phyloP scores from a whole-genome alignment of 2,888 invertebrate species.

The Athalia rosae region DNA sequence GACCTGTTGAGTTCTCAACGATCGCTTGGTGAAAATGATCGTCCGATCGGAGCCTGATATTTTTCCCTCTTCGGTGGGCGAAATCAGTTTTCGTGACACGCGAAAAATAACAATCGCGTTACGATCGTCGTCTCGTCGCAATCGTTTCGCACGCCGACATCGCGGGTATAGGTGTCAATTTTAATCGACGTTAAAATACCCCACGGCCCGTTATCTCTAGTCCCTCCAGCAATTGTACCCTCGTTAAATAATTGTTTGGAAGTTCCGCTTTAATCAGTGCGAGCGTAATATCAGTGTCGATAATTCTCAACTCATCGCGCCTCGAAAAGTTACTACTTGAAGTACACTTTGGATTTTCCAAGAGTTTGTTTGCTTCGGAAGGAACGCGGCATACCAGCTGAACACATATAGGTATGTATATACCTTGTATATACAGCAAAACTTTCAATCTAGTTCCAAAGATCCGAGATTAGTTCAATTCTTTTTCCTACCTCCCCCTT shows the following conservation, averaged over 20 bases:
- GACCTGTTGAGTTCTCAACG: no score
- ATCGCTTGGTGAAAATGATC: no score
- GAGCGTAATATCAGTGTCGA: background rate
- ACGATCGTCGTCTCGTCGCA: no score
- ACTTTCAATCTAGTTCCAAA: slow-evolving; percentile 3
- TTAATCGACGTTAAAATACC: background rate
- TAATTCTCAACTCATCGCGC: background rate
- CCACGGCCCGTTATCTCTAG: background rate
- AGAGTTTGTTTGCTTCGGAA: slow-evolving; percentile 4
- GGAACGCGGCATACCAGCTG: no score
- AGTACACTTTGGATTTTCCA: background rate
- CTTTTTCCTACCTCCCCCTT: background rate
- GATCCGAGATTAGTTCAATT: background rate
- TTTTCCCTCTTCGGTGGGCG: no score
- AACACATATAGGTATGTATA: background rate
- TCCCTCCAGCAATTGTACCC: no score
- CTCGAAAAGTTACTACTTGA: background rate
- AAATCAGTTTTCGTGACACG: no score
- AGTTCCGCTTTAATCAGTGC: no score
- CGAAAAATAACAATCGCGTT: no score
- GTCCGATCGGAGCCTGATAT: no score
- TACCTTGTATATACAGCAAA: background rate
- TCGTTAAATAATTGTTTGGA: no score
- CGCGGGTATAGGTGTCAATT: background rate
- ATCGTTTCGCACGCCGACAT: no score